Percentiles rank a stretch among this genome's conserved stretches.
phyloP scores from a whole-genome alignment of 2,888 invertebrate species.

The Stenurella melanura region DNA sequence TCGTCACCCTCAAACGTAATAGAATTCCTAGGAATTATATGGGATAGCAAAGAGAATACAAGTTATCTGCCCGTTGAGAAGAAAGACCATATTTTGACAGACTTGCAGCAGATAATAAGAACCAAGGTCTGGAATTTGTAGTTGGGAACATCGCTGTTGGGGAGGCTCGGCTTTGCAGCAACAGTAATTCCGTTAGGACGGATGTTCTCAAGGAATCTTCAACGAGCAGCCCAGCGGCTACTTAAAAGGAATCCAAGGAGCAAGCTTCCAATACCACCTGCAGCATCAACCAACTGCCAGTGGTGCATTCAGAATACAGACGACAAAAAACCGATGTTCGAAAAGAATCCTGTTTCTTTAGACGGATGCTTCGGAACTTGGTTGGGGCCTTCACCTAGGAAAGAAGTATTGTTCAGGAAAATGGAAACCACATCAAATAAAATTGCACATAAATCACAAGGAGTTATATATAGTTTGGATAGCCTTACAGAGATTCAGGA shows the following conservation, averaged over 20 bases:
- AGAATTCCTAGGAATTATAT: slow-evolving; percentile 47
- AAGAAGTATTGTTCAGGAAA: no score
- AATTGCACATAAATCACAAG: no score
- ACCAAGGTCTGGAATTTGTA: slow-evolving; percentile 28
- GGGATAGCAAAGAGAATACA: slow-evolving; percentile 36
- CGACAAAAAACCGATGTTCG: no score
- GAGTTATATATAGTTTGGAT: no score
- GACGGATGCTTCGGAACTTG: slow-evolving; percentile 11
- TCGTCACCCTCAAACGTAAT: slow-evolving; percentile 23
- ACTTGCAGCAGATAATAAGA: not conserved
- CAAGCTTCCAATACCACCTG: not conserved
- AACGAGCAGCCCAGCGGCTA: no score
- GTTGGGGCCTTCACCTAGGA: no score
- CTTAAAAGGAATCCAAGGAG: no score
- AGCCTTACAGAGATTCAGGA: no score
- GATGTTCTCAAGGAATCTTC: not conserved
- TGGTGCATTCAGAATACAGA: not conserved
- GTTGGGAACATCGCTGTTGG: slow-evolving; percentile 21
- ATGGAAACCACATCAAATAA: no score
- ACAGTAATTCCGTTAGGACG: slow-evolving; percentile 26
- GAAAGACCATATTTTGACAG: not conserved
- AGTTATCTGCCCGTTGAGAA: no score
- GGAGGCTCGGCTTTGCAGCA: slow-evolving; percentile 29
- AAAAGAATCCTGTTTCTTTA: not conserved
- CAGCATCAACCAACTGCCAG: not conserved